Evolutionary conservation across 2,888 invertebrate species (phyloP).

Genomic region (Volucella inflata): DNA sequence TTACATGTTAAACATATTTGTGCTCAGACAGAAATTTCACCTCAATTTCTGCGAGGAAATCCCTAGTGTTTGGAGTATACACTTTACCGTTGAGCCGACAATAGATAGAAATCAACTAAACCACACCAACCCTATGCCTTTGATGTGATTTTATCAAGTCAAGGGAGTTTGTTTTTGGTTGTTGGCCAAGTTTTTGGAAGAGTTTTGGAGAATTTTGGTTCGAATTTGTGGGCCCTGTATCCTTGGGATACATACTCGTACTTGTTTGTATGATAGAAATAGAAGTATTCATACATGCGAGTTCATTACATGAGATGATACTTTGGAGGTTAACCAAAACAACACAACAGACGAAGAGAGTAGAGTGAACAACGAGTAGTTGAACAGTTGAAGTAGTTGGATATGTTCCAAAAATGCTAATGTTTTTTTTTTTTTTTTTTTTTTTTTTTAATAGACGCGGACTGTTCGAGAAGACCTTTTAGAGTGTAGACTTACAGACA

Average conservation of each 20-base stretch:
- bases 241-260: slow-evolving; percentile 1
- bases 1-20: slow-evolving; percentile 75
- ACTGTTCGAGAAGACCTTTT: background rate
- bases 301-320: slow-evolving; percentile 75
- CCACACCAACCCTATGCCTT: slow-evolving; percentile 19
- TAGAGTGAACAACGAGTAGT: background rate
- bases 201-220: slow-evolving; percentile 27
- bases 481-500: slow-evolving; percentile 38
- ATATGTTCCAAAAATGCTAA: slow-evolving; percentile 71
- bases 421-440: slow-evolving; percentile 21
- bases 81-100: slow-evolving; percentile 27
- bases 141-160: slow-evolving; percentile 69
- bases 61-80: slow-evolving; percentile 42
- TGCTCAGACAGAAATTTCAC: slow-evolving; percentile 66
- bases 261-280: background rate
- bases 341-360: slow-evolving; percentile 47
- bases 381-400: slow-evolving; percentile 73
- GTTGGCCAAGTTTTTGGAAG: slow-evolving; percentile 65
- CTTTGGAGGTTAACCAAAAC: slow-evolving; percentile 75
- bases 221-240: slow-evolving; percentile 17
- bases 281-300: slow-evolving; percentile 55
- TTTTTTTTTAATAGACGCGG: too few species aligned
- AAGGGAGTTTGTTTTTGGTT: slow-evolving; percentile 52
- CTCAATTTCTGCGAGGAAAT: slow-evolving; percentile 53
- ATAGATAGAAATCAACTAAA: slow-evolving; percentile 17